phyloP scores from a whole-genome alignment of 2,888 invertebrate species.

The Nephrocerus scutellatus region DNA sequence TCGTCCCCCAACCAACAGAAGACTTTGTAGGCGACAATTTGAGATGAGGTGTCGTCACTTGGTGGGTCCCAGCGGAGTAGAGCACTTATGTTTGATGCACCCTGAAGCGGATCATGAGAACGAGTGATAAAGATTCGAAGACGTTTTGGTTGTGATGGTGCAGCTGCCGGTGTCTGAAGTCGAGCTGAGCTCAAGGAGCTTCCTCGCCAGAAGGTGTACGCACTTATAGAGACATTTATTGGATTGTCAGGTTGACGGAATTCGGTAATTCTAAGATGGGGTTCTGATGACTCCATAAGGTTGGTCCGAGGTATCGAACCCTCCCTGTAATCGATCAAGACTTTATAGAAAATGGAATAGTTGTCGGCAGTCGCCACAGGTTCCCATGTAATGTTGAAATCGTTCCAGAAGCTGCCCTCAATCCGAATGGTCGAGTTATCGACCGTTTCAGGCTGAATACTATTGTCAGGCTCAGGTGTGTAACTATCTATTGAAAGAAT shows the following conservation, averaged over 20 bases:
- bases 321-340: constrained; percentile 28
- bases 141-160: constrained; percentile 66
- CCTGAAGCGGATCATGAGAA: constrained; percentile 36
- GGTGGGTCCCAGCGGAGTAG: constrained; percentile 79
- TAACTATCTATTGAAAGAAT: constrained; percentile 58
- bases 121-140: constrained; percentile 67
- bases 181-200: constrained; percentile 57
- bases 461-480: constrained; percentile 40
- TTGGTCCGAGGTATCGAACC: constrained; percentile 17
- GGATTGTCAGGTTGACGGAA: constrained; percentile 58
- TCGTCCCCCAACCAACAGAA: constrained; percentile 56
- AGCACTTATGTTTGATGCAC: constrained; percentile 49
- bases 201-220: constrained; percentile 79
- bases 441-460: constrained; percentile 70
- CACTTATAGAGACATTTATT: constrained; percentile 66
- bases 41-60: constrained; percentile 55
- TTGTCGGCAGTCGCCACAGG: constrained; percentile 68
- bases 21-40: constrained; percentile 58
- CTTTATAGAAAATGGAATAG: constrained; percentile 67
- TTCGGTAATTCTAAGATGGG: constrained; percentile 46
- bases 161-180: constrained; percentile 72
- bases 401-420: constrained; percentile 63
- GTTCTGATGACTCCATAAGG: constrained; percentile 27
- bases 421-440: constrained; percentile 60
- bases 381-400: constrained; percentile 79